Evolutionary conservation across 2,113 vertebrate species (phyloP).

Genomic region (Mastomys natalensis): DNA sequence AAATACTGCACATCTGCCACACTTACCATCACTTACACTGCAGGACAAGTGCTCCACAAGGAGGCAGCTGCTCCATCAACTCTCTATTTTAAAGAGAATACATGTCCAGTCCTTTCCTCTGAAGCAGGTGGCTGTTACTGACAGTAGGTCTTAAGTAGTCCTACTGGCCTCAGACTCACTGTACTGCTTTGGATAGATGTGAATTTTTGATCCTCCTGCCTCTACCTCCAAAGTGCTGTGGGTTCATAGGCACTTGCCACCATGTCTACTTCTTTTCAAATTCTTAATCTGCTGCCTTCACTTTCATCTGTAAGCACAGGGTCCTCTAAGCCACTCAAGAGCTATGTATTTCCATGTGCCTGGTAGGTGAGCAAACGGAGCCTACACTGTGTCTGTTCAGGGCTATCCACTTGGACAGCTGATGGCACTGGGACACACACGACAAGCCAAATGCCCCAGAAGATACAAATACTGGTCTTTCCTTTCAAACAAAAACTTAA

Average conservation of each 20-base stretch:
- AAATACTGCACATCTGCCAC: neutral
- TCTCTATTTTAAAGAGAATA: conserved; percentile 35
- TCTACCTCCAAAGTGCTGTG: neutral
- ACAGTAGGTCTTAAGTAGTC: neutral
- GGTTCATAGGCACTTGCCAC: neutral
- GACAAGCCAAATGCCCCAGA: neutral
- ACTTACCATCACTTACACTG: neutral
- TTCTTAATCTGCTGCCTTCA: conserved; percentile 38
- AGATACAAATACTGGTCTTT: neutral
- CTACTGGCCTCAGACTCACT: neutral
- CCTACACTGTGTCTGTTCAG: neutral
- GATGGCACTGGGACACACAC: neutral
- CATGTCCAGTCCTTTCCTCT: conserved; percentile 8
- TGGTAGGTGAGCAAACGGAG: conserved; percentile 23
- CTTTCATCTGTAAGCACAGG: conserved; percentile 47
- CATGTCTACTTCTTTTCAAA: neutral
- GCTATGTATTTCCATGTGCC: neutral
- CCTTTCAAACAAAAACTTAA: neutral
- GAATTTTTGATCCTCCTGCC: neutral
- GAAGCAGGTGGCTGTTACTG: neutral
- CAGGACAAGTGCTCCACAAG: neutral
- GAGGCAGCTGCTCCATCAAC: neutral
- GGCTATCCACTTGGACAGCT: neutral
- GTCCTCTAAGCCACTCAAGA: conserved; percentile 1
- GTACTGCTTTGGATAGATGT: neutral